Conservation (phyloP, 2,113 vertebrate species). For the Rhynchomys soricoides region DNA sequence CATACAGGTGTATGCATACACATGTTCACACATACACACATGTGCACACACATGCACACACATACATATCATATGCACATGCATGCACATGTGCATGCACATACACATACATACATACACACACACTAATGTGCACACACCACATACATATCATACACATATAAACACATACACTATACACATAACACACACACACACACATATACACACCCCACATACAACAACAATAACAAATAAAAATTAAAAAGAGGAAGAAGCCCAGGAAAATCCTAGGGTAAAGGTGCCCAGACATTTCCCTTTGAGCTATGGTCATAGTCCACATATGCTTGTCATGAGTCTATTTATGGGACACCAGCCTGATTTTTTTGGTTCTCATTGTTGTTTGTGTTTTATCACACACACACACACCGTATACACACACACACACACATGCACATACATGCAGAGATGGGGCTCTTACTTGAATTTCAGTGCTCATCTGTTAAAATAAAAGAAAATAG, state of each 20-base stretch:
- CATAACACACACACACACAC: too few species aligned
- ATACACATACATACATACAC: too few species aligned
- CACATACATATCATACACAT: too few species aligned
- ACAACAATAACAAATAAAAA: not conserved
- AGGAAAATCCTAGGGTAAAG: not conserved
- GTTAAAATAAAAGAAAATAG: not conserved
- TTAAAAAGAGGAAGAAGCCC: not conserved
- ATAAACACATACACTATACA: too few species aligned
- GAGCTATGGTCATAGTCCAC: not conserved
- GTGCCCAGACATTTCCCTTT: not conserved
- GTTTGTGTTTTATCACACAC: not conserved
- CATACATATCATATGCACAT: too few species aligned
- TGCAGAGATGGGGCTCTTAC: not conserved
- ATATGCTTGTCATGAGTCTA: not conserved
- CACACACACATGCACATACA: not conserved
- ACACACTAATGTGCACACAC: too few species aligned
- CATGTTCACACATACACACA: too few species aligned
- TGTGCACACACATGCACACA: too few species aligned
- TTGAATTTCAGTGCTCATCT: not conserved
- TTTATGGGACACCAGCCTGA: not conserved
- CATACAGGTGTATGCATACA: too few species aligned
- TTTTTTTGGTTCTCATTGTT: not conserved
- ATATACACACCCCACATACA: too few species aligned
- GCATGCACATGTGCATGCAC: too few species aligned
- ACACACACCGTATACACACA: not conserved